Evolutionary conservation across 2,113 vertebrate species (phyloP).

Genomic region (Anhinga anhinga): DNA sequence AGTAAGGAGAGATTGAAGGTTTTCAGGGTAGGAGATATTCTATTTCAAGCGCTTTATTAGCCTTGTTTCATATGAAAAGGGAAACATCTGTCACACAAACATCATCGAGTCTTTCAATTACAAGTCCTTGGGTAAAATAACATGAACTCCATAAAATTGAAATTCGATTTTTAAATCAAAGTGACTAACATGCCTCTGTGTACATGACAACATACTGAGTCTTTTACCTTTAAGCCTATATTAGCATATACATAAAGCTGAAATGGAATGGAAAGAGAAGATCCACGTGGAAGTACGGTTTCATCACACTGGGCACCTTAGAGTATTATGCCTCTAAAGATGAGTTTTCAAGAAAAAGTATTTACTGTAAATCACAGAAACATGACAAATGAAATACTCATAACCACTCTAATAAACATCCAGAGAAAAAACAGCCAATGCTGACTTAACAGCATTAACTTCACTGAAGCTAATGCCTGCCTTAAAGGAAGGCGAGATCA

Average conservation of each 20-base stretch:
- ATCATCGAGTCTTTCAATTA: constrained; percentile 9
- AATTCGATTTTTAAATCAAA: neutral
- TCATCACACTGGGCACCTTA: neutral
- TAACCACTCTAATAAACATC: neutral
- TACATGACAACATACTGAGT: neutral
- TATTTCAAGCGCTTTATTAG: constrained; percentile 18
- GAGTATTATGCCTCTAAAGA: neutral
- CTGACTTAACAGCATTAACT: neutral
- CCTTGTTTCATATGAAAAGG: neutral
- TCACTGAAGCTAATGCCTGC: neutral
- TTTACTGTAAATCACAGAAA: neutral
- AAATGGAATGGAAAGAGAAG: neutral
- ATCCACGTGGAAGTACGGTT: neutral
- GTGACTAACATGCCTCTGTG: neutral
- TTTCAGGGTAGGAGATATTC: neutral
- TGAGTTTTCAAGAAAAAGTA: neutral
- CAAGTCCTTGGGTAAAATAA: neutral
- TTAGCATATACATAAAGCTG: neutral
- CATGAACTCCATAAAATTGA: neutral
- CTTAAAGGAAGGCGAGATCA: neutral
- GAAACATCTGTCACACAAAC: constrained; percentile 28
- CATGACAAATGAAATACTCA: neutral
- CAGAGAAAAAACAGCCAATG: neutral
- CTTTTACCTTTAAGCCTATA: neutral
- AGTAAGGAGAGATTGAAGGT: neutral